Conservation (phyloP, 2,113 vertebrate genomes). For the Petrocephalus microphthalmus region DNA sequence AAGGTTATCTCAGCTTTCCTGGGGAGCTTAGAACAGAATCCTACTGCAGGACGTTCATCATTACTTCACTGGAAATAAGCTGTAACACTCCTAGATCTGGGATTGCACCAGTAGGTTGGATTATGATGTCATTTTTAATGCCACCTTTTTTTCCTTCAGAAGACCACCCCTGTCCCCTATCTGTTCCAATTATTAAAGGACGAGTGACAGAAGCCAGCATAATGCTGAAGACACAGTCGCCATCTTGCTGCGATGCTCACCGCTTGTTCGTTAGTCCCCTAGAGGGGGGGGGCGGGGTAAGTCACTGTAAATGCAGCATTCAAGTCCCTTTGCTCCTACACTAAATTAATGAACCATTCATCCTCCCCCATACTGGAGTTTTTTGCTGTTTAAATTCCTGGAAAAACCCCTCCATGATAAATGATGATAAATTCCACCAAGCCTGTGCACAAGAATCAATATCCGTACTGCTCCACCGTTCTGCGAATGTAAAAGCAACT, state of each 20-base stretch:
- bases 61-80: not conserved
- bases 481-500: not conserved
- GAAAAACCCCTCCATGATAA: not conserved
- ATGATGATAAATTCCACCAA: not conserved
- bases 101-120: not conserved
- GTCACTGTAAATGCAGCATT: not conserved
- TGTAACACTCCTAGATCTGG: not conserved
- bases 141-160: not conserved
- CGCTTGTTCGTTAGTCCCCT: not conserved
- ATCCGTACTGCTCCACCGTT: not conserved
- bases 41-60: not conserved
- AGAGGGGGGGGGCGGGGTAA: not conserved
- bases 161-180: not conserved
- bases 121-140: not conserved
- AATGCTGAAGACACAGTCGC: not conserved
- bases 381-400: not conserved
- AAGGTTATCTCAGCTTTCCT: not conserved
- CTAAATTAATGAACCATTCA: not conserved
- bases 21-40: not conserved
- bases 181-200: not conserved
- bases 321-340: not conserved
- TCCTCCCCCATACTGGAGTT: not conserved
- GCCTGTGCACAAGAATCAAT: not conserved
- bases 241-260: not conserved
- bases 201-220: not conserved